Percentiles rank a stretch among this genome's conserved stretches.
Conservation (phyloP, 2,113 vertebrate species). For the Atherinomorus stipes region DNA sequence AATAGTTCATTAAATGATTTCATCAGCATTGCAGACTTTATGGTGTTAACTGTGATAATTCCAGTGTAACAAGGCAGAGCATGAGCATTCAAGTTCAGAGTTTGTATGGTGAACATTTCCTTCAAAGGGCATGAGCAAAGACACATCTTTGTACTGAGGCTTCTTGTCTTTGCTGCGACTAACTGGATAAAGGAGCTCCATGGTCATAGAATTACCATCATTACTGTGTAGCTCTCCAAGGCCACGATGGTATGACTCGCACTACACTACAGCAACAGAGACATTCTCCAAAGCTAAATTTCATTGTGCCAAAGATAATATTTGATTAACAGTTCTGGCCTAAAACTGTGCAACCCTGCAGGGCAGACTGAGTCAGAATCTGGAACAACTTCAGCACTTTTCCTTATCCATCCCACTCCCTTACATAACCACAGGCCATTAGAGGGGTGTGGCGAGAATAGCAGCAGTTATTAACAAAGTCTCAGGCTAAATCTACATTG, state of each 20-base stretch:
- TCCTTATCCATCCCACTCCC: constrained; percentile 68
- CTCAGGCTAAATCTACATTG: constrained; percentile 50
- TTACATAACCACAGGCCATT: constrained; percentile 75
- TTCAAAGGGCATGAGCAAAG: constrained; percentile 8
- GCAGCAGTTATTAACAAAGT: constrained; percentile 61
- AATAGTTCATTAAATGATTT: neutral
- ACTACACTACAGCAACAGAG: constrained; percentile 13
- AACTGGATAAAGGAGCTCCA: constrained; percentile 18
- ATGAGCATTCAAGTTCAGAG: neutral
- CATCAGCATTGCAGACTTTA: neutral
- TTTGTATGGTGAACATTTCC: constrained; percentile 3
- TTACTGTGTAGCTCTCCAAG: constrained; percentile 27
- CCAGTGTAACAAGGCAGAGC: neutral
- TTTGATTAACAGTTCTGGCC: constrained; percentile 70
- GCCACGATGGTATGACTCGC: constrained; percentile 16
- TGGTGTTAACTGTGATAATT: constrained; percentile 9
- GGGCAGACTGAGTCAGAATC: constrained; percentile 74
- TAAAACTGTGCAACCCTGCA: constrained; percentile 64
- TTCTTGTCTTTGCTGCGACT: constrained; percentile 10
- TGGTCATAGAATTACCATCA: constrained; percentile 17
- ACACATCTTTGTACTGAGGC: neutral
- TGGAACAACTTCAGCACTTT: constrained; percentile 69
- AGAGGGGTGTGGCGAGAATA: constrained; percentile 65
- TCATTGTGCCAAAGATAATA: constrained; percentile 72
- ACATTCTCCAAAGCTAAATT: constrained; percentile 46